phyloP scores from a whole-genome alignment of 1,140 invertebrate genomes.

The Arctopsyche grandis region DNA sequence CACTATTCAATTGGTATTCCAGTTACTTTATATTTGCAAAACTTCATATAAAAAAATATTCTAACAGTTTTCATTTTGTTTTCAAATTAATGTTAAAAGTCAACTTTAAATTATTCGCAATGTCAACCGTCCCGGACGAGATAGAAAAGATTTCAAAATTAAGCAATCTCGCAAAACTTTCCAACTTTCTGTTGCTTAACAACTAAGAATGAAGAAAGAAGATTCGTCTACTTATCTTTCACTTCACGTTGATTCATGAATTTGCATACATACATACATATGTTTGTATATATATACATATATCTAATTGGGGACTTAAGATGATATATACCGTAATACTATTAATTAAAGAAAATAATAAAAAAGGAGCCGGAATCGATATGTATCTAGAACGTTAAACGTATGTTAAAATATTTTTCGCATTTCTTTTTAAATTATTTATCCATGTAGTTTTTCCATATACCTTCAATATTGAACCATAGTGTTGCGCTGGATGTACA shows the following conservation, averaged over 20 bases:
- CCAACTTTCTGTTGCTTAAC: constrained; percentile 12
- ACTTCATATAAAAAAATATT: neutral
- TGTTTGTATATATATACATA: no score
- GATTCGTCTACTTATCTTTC: neutral
- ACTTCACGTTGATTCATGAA: neutral
- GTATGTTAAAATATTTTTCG: no score
- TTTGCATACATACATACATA: no score
- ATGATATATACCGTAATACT: no score
- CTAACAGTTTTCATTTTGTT: neutral
- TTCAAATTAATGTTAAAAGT: constrained; percentile 11
- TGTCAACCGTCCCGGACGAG: neutral
- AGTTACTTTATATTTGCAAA: neutral
- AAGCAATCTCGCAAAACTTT: constrained; percentile 21
- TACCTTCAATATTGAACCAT: neutral
- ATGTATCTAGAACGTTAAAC: no score
- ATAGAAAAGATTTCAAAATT: constrained; percentile 20
- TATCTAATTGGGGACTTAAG: no score
- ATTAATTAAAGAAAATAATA: no score
- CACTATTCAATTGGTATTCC: neutral
- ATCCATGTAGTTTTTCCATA: neutral
- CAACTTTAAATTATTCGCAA: constrained; percentile 10
- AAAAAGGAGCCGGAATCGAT: no score
- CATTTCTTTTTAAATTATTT: neutral
- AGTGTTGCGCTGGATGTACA: no score
- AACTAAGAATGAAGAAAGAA: neutral